Base-by-base conservation (phyloP, 30 jellyfish, hydroid and myxozoan genomes). In the Chironex yamaguchii region DNA sequence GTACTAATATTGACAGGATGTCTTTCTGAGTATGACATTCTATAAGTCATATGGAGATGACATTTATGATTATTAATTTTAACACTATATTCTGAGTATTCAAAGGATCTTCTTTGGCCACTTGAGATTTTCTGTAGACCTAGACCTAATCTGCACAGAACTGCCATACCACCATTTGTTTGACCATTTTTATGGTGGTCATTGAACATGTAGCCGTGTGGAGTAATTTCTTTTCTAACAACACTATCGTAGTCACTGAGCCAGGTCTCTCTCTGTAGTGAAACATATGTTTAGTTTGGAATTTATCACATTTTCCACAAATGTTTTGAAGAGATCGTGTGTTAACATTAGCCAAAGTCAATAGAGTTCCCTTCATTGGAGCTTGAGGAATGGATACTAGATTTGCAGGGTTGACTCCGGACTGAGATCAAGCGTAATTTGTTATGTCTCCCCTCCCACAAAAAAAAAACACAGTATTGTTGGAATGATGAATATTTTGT, bases 251-350 rank as follows among this genome's bases (percentile, higher is more conserved):
- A 29, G 52, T 76, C 52, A 25, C 35, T 32, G 81, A 24, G 81
- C 81, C 81, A 49, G 22, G 88, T 76, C 82, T 76, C n/a, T n/a
- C n/a, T n/a, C 88, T 48, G 88, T 76, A n/a, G 52, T 3, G 17
- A 49, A 25, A 51, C 81, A 76, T 0, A 48, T 48, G 54, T 76
- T 69, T 2, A 76, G 34, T 13, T 76, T 51, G 82, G 81, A 76
- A 48, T 2, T 6, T 3, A 76, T 28, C 77, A 76, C 82, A 76
- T 48, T 25, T 48, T 76, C 85, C 34, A 42, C 85, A 21, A 71
- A 33, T 33, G 85, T 71, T 71, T 34, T 76, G 34, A 71, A 71
- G 34, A 71, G 85, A 71, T 71, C 85, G 34, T 71, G 85, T 23
- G 36, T 71, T 36, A 1, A 71, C 81, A 67, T 26, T 32, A 32